Conservation (phyloP, 2,888 invertebrate genomes). For the Caprella mutica region DNA sequence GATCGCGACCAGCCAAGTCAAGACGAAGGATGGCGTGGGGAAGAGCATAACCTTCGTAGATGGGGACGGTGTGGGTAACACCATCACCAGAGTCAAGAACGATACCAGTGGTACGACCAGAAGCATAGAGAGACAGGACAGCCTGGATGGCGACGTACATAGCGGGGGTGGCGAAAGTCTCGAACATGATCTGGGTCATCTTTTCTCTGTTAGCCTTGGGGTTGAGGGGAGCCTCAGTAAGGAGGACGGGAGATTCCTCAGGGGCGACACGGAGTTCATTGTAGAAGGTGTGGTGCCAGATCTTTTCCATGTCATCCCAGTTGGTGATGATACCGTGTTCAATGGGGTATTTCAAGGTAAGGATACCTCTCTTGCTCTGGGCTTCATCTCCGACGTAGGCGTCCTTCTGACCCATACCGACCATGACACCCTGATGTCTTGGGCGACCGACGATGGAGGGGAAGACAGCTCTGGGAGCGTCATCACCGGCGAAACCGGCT, state of each 20-base stretch:
- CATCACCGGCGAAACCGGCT: background rate
- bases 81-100: constrained; percentile 85
- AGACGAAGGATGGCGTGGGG: constrained; percentile 66
- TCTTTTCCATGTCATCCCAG: too few species aligned
- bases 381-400: constrained; percentile 93
- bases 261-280: too few species aligned
- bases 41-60: too few species aligned
- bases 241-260: too few species aligned
- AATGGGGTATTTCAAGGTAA: background rate
- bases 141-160: too few species aligned
- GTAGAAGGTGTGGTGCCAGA: too few species aligned
- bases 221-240: too few species aligned
- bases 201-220: too few species aligned
- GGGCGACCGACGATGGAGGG: constrained; percentile 28
- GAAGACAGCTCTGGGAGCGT: background rate
- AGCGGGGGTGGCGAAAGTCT: too few species aligned
- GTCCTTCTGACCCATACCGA: constrained; percentile 57
- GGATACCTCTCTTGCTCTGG: constrained; percentile 59
- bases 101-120: constrained; percentile 87
- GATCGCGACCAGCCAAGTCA: constrained; percentile 79
- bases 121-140: constrained; percentile 86
- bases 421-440: constrained; percentile 51
- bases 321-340: constrained; percentile 3
- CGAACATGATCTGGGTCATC: too few species aligned
- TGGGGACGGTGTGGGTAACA: constrained; percentile 85